phyloP scores from a whole-genome alignment of 2,888 invertebrate genomes.

The Chrysina gloriosa region DNA sequence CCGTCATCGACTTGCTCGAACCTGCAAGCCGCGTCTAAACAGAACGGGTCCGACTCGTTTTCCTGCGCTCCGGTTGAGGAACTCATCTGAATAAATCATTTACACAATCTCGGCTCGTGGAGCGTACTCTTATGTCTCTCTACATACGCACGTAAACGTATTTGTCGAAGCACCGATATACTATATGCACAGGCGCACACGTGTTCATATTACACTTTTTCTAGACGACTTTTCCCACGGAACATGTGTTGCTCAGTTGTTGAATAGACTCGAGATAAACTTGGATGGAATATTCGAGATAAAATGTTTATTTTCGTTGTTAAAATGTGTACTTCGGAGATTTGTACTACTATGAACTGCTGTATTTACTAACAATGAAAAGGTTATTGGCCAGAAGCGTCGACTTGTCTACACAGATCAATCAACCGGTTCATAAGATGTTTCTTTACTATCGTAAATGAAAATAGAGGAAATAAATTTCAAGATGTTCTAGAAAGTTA shows the following conservation, averaged over 20 bases:
- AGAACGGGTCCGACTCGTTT: slow-evolving; percentile 30
- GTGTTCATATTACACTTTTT: slow-evolving; percentile 21
- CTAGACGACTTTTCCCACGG: slow-evolving; percentile 19
- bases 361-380: slow-evolving; percentile 11
- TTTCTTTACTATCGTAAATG: too few species aligned
- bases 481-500: too few species aligned
- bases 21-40: slow-evolving; percentile 22
- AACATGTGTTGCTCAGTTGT: slow-evolving; percentile 2
- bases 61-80: slow-evolving; percentile 19
- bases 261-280: slow-evolving; percentile 3
- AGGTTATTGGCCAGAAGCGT: too few species aligned
- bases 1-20: slow-evolving; percentile 12
- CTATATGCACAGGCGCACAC: slow-evolving; percentile 8
- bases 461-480: too few species aligned
- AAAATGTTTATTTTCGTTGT: slow-evolving; percentile 20
- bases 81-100: slow-evolving; percentile 36
- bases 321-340: background rate
- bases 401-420: too few species aligned
- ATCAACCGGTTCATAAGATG: too few species aligned
- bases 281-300: slow-evolving; percentile 6
- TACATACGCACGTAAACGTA: background rate
- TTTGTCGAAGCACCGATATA: slow-evolving; percentile 1
- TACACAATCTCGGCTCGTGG: slow-evolving; percentile 29
- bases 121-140: background rate
- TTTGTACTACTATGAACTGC: background rate